Evolutionary conservation across 1,140 invertebrate genomes (phyloP).

Genomic region (Heliconius himera): DNA sequence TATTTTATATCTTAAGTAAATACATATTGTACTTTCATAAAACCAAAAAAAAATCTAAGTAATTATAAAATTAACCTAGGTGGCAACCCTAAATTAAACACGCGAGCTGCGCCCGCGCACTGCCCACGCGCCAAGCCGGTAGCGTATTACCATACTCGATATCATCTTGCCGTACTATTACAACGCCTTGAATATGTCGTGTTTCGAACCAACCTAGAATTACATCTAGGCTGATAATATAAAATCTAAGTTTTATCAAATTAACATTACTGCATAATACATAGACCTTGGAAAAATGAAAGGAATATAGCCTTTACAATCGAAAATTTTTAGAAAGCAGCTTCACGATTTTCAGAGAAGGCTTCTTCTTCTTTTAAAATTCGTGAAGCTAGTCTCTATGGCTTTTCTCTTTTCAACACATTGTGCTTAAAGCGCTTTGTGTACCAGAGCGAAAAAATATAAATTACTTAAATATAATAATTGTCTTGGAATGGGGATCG

Average conservation of each 20-base stretch:
- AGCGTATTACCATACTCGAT: constrained; percentile 52
- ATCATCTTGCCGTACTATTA: constrained; percentile 43
- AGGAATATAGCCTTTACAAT: neutral
- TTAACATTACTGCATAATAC: neutral
- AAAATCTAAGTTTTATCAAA: constrained; percentile 6
- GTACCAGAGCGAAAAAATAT: too few species aligned
- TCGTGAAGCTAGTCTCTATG: too few species aligned
- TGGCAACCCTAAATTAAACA: constrained; percentile 53
- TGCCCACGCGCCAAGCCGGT: constrained; percentile 59
- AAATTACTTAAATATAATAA: too few species aligned
- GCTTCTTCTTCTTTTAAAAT: too few species aligned
- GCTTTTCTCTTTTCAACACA: too few species aligned
- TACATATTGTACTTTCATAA: neutral
- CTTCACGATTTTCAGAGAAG: too few species aligned
- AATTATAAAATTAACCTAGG: neutral
- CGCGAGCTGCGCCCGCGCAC: constrained; percentile 51
- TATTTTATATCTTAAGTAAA: neutral
- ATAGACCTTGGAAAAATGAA: neutral
- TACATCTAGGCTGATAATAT: constrained; percentile 47
- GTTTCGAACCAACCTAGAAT: constrained; percentile 17
- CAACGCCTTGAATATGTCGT: constrained; percentile 35
- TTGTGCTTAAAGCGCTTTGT: too few species aligned
- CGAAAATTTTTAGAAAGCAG: too few species aligned
- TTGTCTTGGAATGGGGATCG: too few species aligned
- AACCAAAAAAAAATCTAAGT: neutral